A percentile compares a stretch with the other conserved stretches of the same genome.
Evolutionary conservation across 2,797 vertebrate genomes (phyloP).

Genomic region (Rachycentron canadum): DNA sequence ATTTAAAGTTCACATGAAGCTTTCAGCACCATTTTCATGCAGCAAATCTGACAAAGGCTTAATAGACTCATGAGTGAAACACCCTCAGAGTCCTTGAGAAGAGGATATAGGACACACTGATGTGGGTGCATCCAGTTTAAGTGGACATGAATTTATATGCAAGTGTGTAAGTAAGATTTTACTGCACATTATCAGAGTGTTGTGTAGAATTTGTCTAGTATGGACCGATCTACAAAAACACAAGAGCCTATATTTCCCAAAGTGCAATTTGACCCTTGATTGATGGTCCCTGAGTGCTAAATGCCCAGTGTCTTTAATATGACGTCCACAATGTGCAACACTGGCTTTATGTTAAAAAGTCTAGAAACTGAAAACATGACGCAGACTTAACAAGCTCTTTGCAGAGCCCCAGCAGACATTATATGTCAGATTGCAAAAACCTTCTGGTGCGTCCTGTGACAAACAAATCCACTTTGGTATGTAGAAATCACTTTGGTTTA

Average conservation of each 20-base stretch:
- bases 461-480: not conserved
- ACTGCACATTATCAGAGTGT: not conserved
- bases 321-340: not conserved
- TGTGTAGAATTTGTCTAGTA: not conserved
- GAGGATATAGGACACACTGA: conserved; percentile 33
- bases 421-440: not conserved
- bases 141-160: not conserved
- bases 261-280: conserved; percentile 2
- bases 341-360: not conserved
- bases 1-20: conserved; percentile 53
- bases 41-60: conserved; percentile 30
- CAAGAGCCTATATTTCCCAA: not conserved
- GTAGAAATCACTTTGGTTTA: conserved; percentile 17
- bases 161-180: not conserved
- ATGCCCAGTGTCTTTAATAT: not conserved
- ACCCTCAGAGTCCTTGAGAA: conserved; percentile 31
- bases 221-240: not conserved
- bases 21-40: conserved; percentile 33
- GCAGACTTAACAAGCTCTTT: conserved; percentile 13
- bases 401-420: conserved; percentile 7
- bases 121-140: conserved; percentile 1
- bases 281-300: not conserved
- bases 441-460: not conserved
- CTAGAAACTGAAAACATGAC: not conserved
- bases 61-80: conserved; percentile 24